A percentile compares a stretch with the other conserved stretches of the same genome.
Evolutionary conservation across 2,113 vertebrate genomes (phyloP).

Genomic region (Xenus cinereus): DNA sequence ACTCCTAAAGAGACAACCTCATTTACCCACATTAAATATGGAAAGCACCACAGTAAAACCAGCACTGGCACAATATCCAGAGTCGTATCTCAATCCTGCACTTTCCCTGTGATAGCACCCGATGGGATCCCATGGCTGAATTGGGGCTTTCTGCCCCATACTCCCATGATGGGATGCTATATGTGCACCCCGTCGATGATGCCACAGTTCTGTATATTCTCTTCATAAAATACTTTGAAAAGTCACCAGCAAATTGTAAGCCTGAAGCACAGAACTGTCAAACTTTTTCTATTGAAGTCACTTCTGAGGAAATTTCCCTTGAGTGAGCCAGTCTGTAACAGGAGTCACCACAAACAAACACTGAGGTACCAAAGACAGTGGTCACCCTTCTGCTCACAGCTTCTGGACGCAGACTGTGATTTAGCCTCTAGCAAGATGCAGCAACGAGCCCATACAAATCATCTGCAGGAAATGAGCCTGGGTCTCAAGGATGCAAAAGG

Average conservation of each 20-base stretch:
- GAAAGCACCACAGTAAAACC: neutral
- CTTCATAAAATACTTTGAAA: neutral
- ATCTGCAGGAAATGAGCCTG: neutral
- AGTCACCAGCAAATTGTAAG: neutral
- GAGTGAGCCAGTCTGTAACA: neutral
- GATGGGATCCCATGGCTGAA: neutral
- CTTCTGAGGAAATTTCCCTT: neutral
- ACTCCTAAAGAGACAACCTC: neutral
- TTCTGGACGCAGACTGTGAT: neutral
- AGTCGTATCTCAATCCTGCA: neutral
- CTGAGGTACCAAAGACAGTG: neutral
- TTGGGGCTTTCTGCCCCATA: neutral
- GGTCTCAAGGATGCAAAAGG: neutral
- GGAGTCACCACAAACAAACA: neutral
- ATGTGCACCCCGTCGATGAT: neutral
- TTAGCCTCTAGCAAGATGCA: neutral
- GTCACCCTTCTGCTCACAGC: neutral
- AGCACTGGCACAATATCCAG: neutral
- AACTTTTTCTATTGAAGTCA: neutral
- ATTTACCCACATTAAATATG: neutral
- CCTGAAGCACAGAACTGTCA: neutral
- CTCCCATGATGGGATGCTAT: neutral
- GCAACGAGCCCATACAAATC: rapidly evolving
- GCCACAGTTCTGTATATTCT: neutral
- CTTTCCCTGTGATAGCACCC: neutral